Conservation (phyloP, 2,113 vertebrate species). For the Indri indri region DNA sequence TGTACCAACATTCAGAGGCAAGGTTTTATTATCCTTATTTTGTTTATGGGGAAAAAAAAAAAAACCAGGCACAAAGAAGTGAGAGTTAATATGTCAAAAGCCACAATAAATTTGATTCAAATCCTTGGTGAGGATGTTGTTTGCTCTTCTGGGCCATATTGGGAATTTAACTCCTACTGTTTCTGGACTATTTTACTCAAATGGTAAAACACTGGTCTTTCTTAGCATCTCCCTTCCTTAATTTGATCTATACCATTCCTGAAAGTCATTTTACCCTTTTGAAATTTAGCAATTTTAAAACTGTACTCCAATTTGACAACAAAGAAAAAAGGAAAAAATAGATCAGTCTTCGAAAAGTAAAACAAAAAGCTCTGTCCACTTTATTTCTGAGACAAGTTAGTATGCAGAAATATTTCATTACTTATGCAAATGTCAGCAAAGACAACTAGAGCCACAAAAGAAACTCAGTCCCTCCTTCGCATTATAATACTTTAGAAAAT, state of each 20-base stretch:
- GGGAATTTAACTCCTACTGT: background rate
- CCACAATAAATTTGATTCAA: background rate
- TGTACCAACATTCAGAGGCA: background rate
- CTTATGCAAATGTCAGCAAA: background rate
- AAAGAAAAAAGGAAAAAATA: background rate
- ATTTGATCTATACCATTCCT: background rate
- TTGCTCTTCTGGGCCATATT: background rate
- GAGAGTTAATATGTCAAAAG: background rate
- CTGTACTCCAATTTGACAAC: background rate
- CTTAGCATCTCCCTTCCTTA: background rate
- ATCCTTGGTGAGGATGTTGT: rapidly evolving
- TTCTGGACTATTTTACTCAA: background rate
- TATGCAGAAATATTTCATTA: background rate
- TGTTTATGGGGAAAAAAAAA: background rate
- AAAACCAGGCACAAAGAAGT: background rate
- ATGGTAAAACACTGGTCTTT: background rate
- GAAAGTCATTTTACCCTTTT: background rate
- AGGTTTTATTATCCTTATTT: background rate
- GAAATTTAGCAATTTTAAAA: constrained; percentile 6
- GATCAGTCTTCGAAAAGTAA: background rate
- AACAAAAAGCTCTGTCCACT: background rate
- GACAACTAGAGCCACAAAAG: background rate
- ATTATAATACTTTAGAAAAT: background rate
- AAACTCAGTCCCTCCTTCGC: background rate
- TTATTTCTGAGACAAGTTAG: background rate